phyloP scores from a whole-genome alignment of 2,888 invertebrate species.

The Andrena fulva region DNA sequence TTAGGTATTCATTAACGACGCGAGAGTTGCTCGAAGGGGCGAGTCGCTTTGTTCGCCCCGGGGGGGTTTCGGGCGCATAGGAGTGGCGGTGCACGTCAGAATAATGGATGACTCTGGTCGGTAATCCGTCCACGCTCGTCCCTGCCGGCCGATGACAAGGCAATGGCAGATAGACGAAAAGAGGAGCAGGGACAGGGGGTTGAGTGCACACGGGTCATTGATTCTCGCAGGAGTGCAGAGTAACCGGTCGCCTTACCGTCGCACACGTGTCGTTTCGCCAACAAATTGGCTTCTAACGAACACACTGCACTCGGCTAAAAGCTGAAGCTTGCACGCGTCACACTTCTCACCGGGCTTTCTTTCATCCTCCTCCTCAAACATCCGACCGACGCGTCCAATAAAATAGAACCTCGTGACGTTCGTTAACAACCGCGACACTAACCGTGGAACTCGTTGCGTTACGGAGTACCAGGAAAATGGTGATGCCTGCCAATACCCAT shows the following conservation, averaged over 20 bases:
- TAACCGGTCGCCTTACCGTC: slow-evolving; percentile 39
- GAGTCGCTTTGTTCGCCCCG: slow-evolving; percentile 37
- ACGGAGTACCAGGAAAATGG: not conserved
- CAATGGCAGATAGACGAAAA: slow-evolving; percentile 39
- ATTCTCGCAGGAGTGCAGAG: slow-evolving; percentile 28
- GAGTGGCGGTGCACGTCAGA: slow-evolving; percentile 33
- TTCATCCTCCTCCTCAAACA: not conserved
- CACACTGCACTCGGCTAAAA: not conserved
- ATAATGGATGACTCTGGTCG: slow-evolving; percentile 61
- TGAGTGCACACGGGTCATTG: slow-evolving; percentile 45
- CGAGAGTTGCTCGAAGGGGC: slow-evolving; percentile 27
- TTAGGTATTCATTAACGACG: slow-evolving; percentile 51
- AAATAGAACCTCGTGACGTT: not conserved
- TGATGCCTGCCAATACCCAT: not conserved
- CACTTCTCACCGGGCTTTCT: not conserved
- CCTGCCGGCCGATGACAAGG: slow-evolving; percentile 57
- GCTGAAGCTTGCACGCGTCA: slow-evolving; percentile 7
- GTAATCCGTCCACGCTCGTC: slow-evolving; percentile 54
- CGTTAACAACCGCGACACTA: not conserved
- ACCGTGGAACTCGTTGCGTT: not conserved
- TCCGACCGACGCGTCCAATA: not conserved
- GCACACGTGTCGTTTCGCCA: slow-evolving; percentile 37
- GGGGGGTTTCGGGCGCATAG: slow-evolving; percentile 43
- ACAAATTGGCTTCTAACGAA: slow-evolving; percentile 58
- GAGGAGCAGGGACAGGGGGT: slow-evolving; percentile 13